Conservation (phyloP, 2,888 invertebrate species). For the Eumerus sabulonum region DNA sequence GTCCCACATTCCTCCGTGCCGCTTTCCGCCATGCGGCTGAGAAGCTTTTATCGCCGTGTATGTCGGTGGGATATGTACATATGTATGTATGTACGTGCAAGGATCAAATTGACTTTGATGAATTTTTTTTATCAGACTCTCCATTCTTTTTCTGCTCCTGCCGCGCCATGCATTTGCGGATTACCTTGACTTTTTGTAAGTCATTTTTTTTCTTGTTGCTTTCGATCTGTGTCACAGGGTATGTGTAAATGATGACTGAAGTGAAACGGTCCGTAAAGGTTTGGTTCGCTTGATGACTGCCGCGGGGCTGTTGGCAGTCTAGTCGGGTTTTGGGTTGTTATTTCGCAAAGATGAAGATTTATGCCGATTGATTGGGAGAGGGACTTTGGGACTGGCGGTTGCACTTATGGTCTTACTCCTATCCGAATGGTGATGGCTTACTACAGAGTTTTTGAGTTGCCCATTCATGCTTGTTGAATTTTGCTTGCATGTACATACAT, state of each 20-base stretch:
- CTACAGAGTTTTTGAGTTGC: no score
- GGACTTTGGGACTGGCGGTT: no score
- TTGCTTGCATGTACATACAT: no score
- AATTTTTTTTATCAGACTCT: slow-evolving; percentile 5
- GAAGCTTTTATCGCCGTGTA: slow-evolving; percentile 22
- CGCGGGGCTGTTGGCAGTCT: background rate
- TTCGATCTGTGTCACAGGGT: slow-evolving; percentile 29
- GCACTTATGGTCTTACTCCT: no score
- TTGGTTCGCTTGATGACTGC: background rate
- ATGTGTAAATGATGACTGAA: slow-evolving; percentile 6
- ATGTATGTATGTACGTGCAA: no score
- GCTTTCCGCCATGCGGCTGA: slow-evolving; percentile 5
- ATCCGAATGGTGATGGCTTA: no score
- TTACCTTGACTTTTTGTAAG: slow-evolving; percentile 31
- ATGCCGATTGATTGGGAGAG: no score
- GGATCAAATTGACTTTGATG: slow-evolving; percentile 52
- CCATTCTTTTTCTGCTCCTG: no score
- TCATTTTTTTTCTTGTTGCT: background rate
- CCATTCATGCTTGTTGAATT: no score
- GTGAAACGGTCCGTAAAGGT: background rate
- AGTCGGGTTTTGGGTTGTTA: background rate
- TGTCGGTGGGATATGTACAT: slow-evolving; percentile 20
- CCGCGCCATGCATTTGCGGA: slow-evolving; percentile 12
- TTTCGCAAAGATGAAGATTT: background rate
- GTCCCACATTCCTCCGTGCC: slow-evolving; percentile 15